Evolutionary conservation across 2,797 vertebrate genomes (phyloP), one percentile per base, ranked within the genome.

Genomic region (Varecia variegata): DNA sequence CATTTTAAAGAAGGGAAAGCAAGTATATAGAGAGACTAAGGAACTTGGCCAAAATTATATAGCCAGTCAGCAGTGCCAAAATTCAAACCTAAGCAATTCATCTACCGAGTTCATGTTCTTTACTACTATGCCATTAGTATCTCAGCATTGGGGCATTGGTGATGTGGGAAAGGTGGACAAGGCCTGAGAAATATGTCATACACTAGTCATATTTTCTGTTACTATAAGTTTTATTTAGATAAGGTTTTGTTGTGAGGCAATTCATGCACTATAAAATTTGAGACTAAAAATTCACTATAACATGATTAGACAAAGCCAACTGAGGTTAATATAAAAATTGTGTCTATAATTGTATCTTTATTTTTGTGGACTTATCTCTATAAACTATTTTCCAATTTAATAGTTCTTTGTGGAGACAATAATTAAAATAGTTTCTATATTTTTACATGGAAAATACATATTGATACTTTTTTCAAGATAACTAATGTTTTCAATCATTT

Each of bases 301-400:
- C 17, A 15, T 93, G 32, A 77, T 87, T 93, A 73, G 65, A 79
- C 79, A 94, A 73, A 92, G 35, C 43, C 45, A 83, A 45, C 23
- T 93, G 76, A 98, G 88, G 11, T 25, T 35, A 73, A 90, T 71
- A 50, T 70, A 85, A 88, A 94, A 58, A 35, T 70, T 71, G 1
- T 76, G 32, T 40, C n/a, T 81, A 62, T 88, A 85, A 90, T 77
- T 65, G 13, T 73, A 54, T 52, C 38, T 87, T 95, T 71, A 58
- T 54, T 56, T 89, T 93, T 80, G 45, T 93, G 74, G 27, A 40
- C 65, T 95, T 88, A 73, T 13, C 74, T 68, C 71, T 94, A 62
- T 96, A 96, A 96, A 85, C 50, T 76, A 8, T 82, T 91, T 95
- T 87, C 79, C 21, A 89, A 77, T 96, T 87, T 93, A 94, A 84